Evolutionary conservation across 2,113 vertebrate species (phyloP).

Genomic region (Dolichallabes microphthalmus): DNA sequence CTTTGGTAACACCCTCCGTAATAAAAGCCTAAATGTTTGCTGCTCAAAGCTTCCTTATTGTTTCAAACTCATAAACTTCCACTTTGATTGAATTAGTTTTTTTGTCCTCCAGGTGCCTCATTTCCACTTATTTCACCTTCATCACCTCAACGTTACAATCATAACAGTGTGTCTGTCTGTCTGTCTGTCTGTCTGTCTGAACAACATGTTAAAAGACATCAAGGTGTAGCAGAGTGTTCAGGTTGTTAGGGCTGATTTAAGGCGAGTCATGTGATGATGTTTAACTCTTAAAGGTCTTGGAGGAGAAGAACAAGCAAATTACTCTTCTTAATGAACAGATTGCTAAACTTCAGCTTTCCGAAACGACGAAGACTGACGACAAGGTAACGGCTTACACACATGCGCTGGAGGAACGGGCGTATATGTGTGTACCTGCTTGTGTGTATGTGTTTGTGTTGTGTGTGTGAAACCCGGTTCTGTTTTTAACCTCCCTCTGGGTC

Average conservation of each 20-base stretch:
- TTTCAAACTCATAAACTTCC: background rate
- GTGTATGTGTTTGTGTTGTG: conserved; percentile 57
- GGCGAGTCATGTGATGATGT: conserved; percentile 75
- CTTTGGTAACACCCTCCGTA: no score
- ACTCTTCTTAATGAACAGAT: conserved; percentile 84
- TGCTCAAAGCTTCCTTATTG: background rate
- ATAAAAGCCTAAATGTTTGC: background rate
- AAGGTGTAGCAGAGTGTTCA: background rate
- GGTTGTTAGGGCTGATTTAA: conserved; percentile 38
- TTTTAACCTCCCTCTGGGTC: conserved; percentile 37
- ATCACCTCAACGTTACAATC: background rate
- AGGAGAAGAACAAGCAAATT: conserved; percentile 88
- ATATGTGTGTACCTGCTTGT: conserved; percentile 39
- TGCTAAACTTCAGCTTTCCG: conserved; percentile 81
- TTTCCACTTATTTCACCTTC: background rate
- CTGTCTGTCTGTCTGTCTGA: no score
- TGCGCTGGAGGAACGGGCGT: conserved; percentile 49
- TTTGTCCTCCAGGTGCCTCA: background rate
- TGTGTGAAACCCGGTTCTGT: conserved; percentile 36
- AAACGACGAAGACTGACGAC: conserved; percentile 76
- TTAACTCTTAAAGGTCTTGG: conserved; percentile 83
- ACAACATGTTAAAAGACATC: background rate
- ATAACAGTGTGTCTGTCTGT: background rate
- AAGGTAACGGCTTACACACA: conserved; percentile 77
- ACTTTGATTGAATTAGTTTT: background rate